phyloP scores from a whole-genome alignment of 1,140 invertebrate genomes.

The Metaphire vulgaris region DNA sequence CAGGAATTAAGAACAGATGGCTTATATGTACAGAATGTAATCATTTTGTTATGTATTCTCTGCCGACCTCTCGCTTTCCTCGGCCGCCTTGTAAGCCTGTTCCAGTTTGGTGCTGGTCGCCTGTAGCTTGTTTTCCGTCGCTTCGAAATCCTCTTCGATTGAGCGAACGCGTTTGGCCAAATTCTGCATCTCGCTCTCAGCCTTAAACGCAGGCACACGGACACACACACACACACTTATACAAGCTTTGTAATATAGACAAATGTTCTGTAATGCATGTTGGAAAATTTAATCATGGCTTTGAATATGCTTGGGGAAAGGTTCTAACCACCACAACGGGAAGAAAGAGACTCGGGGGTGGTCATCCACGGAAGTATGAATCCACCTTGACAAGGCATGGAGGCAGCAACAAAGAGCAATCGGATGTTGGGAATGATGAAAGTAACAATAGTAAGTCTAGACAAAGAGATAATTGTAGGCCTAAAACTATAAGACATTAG shows the following conservation, averaged over 20 bases:
- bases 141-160: slow-evolving; percentile 19
- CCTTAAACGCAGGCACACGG: neutral
- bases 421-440: too few relatives aligned
- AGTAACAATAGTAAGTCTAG: too few relatives aligned
- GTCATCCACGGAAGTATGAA: neutral
- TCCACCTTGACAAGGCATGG: neutral
- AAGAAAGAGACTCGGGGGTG: neutral
- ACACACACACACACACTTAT: neutral
- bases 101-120: slow-evolving; percentile 17
- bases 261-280: neutral
- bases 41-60: neutral
- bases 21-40: too few relatives aligned
- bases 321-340: too few relatives aligned
- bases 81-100: slow-evolving; percentile 11
- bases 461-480: too few relatives aligned
- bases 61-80: slow-evolving; percentile 11
- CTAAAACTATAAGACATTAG: too few relatives aligned
- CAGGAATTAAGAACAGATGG: too few relatives aligned
- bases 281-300: neutral
- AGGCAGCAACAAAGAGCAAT: too few relatives aligned
- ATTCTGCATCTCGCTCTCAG: slow-evolving; percentile 10
- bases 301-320: too few relatives aligned
- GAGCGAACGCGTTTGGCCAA: slow-evolving; percentile 8
- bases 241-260: neutral
- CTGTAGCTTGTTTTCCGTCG: slow-evolving; percentile 10